A percentile compares a stretch with the other conserved stretches of the same genome.
Conservation (phyloP, 2,888 invertebrate species). For the Cataglyphis altisquamis region DNA sequence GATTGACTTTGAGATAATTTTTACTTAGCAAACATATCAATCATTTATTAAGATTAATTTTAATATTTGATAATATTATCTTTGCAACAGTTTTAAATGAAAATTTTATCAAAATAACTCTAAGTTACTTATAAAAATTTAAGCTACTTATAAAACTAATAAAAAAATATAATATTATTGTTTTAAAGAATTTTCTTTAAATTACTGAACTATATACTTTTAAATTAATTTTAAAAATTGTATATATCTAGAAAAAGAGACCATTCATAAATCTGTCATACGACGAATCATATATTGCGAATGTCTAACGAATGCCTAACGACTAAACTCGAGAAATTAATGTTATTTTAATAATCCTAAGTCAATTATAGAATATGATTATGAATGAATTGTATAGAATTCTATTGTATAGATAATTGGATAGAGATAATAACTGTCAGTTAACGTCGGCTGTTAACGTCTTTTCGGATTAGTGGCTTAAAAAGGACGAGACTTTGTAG, state of each 20-base stretch:
- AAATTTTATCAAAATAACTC: background rate
- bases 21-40: background rate
- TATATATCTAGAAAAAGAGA: background rate
- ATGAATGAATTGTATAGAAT: background rate
- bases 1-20: background rate
- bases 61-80: background rate
- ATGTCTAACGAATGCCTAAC: background rate
- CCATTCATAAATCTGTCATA: background rate
- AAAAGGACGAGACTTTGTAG: slow-evolving; percentile 49
- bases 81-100: background rate
- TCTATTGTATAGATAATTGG: background rate
- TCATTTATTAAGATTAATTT: background rate
- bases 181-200: background rate
- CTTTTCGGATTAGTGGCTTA: background rate
- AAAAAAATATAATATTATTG: background rate
- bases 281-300: background rate
- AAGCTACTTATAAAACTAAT: background rate
- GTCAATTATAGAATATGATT: background rate
- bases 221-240: background rate
- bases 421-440: background rate
- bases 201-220: background rate
- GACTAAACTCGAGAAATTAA: background rate
- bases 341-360: background rate
- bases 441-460: background rate
- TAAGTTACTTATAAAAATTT: too few species aligned